Evolutionary conservation across 2,797 vertebrate genomes (phyloP), one percentile per base, ranked within the genome.

Genomic region (Harpagifer antarcticus): DNA sequence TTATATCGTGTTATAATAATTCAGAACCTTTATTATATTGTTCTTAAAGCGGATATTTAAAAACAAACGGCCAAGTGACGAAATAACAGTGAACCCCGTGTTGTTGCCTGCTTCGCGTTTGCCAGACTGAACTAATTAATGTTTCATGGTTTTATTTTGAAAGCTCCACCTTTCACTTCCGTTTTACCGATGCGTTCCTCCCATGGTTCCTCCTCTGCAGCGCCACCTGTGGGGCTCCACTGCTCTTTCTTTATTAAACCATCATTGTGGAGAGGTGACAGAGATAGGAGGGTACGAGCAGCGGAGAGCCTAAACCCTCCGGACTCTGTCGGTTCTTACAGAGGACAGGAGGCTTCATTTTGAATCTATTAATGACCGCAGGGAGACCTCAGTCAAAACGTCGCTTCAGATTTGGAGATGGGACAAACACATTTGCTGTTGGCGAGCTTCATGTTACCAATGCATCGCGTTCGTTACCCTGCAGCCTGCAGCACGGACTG

Each of bases 391-490:
- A 2, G 31, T 2, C 27, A 9, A 37, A 42, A n/a, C 68, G 3
- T 1, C 54, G 33, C 54, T 3, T 65, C 72, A 53, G 43, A 49
- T 44, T 14, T 47, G 71, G 68, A 76, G 31, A 83, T 78, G 80
- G 81, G 61, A 71, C 69, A 5, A 3, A 65, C 52, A 49, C 69
- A 10, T 80, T 73, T 62, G 66, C 33, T 33, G 56, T 58, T 54
- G 60, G 69, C 67, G 85, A 56, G 85, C 72, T 76, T 76, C 83
- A 74, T 45, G 69, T 78, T 64, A 79, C 78, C 54, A 48, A 81
- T 64, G 54, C 74, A 49, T 61, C 63, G 76, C 77, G 80, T 67
- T 88, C 65, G 76, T 68, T 90, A 75, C 80, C 83, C 69, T 83
- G 84, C 84, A 86, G 82, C 65, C 76, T 40, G 71, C 84, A 62